Evolutionary conservation across 2,113 vertebrate genomes (phyloP).

Genomic region (Solea senegalensis): DNA sequence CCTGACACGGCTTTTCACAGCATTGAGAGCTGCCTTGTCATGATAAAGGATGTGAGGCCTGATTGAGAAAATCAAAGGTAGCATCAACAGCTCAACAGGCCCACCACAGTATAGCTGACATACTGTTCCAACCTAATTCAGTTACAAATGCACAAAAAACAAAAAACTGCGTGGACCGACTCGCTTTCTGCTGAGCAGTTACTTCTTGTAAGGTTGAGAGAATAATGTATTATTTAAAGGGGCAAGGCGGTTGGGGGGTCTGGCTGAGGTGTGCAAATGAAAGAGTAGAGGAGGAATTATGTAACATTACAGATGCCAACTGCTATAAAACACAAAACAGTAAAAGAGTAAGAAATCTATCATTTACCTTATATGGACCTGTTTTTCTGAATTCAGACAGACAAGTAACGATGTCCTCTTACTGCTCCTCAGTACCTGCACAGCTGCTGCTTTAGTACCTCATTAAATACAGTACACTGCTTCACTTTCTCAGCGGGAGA

Average conservation of each 20-base stretch:
- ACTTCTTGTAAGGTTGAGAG: not conserved
- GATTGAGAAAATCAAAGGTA: constrained; percentile 68
- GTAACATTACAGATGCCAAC: too few species aligned
- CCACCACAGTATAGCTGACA: not conserved
- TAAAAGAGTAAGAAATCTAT: not conserved
- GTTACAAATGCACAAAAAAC: not conserved
- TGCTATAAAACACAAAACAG: too few species aligned
- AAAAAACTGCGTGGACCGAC: not conserved
- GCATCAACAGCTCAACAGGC: constrained; percentile 57
- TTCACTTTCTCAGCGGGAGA: not conserved
- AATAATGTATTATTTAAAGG: not conserved
- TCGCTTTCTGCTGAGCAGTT: not conserved
- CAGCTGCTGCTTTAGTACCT: constrained; percentile 15
- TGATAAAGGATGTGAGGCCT: constrained; percentile 60
- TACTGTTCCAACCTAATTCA: not conserved
- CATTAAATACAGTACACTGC: constrained; percentile 12
- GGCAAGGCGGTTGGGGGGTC: too few species aligned
- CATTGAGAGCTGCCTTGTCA: constrained; percentile 63
- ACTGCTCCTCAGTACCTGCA: not conserved
- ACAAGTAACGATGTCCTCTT: not conserved
- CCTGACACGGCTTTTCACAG: constrained; percentile 82
- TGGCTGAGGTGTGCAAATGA: too few species aligned
- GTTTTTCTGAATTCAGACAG: not conserved
- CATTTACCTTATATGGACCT: not conserved
- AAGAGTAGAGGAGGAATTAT: too few species aligned